Evolutionary conservation across 2,888 invertebrate genomes (phyloP).

Genomic region (Melanargia galathea): DNA sequence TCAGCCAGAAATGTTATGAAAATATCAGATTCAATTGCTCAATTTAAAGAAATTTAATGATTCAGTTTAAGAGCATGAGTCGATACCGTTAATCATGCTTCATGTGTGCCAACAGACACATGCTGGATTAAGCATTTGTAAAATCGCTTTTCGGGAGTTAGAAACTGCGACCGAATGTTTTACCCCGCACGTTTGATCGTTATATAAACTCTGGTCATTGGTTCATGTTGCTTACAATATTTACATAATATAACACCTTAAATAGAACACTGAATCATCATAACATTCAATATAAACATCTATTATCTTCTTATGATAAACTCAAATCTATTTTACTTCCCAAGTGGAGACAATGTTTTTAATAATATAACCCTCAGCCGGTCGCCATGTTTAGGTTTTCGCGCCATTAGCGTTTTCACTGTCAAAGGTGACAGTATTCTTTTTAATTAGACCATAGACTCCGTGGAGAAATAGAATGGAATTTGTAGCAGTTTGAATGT

Average conservation of each 20-base stretch:
- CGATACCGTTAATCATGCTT: too few relatives aligned
- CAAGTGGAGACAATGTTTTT: constrained; percentile 15
- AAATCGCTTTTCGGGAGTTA: too few relatives aligned
- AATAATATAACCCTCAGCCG: constrained; percentile 18
- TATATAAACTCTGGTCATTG: not conserved
- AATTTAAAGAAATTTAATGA: not conserved
- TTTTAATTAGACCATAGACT: not conserved
- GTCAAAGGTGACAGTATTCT: constrained; percentile 31
- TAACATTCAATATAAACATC: constrained; percentile 27
- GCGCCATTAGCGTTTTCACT: constrained; percentile 29
- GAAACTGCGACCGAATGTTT: too few relatives aligned
- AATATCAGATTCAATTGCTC: not conserved
- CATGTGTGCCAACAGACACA: too few relatives aligned
- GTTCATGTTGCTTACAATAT: constrained; percentile 7
- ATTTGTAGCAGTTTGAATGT: too few relatives aligned
- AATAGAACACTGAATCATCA: constrained; percentile 13
- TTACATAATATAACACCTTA: constrained; percentile 16
- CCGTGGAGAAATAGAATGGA: not conserved
- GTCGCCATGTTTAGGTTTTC: constrained; percentile 27
- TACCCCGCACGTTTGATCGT: too few relatives aligned
- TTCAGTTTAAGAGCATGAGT: too few relatives aligned
- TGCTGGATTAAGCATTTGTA: too few relatives aligned
- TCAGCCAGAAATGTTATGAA: not conserved
- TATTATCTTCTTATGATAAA: constrained; percentile 28
- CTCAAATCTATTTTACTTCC: constrained; percentile 10